Evolutionary conservation across 2,888 invertebrate species (phyloP).

Genomic region (Acleris sparsana): DNA sequence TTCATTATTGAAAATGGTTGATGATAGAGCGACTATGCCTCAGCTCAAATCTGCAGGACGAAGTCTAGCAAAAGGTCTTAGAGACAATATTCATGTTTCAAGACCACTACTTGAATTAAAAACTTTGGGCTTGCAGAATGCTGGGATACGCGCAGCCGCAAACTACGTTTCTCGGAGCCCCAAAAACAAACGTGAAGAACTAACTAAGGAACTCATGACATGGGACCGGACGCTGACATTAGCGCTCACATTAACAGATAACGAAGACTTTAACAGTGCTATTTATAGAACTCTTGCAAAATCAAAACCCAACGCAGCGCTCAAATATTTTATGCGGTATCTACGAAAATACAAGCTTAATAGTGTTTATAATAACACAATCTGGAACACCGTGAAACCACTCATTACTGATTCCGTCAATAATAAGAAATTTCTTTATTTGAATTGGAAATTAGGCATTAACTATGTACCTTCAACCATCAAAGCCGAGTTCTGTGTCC

Average conservation of each 20-base stretch:
- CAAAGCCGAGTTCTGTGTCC: conserved; percentile 15
- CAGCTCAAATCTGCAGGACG: conserved; percentile 6
- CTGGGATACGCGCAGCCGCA: conserved; percentile 15
- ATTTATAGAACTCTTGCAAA: conserved; percentile 5
- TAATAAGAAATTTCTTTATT: too few species aligned
- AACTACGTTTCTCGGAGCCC: conserved; percentile 4
- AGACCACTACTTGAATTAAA: conserved; percentile 14
- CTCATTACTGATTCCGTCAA: conserved; percentile 6
- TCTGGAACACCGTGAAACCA: conserved; percentile 20
- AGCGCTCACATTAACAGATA: conserved; percentile 9
- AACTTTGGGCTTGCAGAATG: conserved; percentile 9
- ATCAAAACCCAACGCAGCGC: conserved; percentile 13
- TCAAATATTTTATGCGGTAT: conserved; percentile 18
- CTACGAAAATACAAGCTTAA: conserved; percentile 2
- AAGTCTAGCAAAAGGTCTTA: conserved; percentile 25
- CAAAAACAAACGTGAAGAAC: not conserved
- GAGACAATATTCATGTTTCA: conserved; percentile 15
- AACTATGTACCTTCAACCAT: conserved; percentile 3
- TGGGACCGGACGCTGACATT: conserved; percentile 8
- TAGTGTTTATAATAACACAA: not conserved
- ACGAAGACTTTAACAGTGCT: conserved; percentile 4
- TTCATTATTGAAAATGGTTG: conserved; percentile 6
- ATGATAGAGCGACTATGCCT: not conserved
- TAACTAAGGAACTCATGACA: not conserved
- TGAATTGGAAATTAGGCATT: too few species aligned